Evolutionary conservation across 2,113 vertebrate genomes (phyloP), one percentile per base, ranked within the genome.

Genomic region (Rhodinocichla rosea): DNA sequence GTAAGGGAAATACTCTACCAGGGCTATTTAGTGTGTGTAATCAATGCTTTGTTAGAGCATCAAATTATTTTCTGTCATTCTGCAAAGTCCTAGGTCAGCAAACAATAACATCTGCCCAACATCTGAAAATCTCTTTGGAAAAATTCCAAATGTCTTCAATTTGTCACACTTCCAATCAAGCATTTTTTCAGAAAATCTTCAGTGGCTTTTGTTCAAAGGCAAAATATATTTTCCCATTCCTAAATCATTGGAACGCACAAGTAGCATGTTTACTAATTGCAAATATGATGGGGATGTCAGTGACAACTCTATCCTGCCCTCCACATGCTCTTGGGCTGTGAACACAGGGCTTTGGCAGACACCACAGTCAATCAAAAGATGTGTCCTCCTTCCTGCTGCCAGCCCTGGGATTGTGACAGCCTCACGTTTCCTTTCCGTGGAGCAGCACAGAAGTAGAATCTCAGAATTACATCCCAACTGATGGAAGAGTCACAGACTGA

Each of bases 21-120:
- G 73, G 57, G 65, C 45, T 94, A 78, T 71, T 94, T 70, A 75
- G 52, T 60, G 53, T 45, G 47, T 82, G 60, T 87, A 94, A 95
- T 91, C 83, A 91, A 88, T 94, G 93, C 92, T 94, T 95, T 91
- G 70, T 96, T 85, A 83, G 83, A 91, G 39, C 64, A 70, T 50
- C 70, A 44, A 59, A 94, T 95, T 90, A 93, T 85, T 91, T 92
- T 90, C 49, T 89, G 83, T 71, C 75, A 60, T 73, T 96, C 77
- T 87, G 65, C 39, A 83, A 96, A 96, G 77, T 91, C 82, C 68
- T 91, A 92, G 81, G 81, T 96, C 73, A 94, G 83, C 87, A 92
- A 95, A 93, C 89, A 93, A 93, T 93, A 94, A 83, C 73, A 92
- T 94, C 90, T 90, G 83, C 71, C 90, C 91, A 89, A 95, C 87